Percentiles rank a stretch among this genome's conserved stretches.
Conservation (phyloP, 2,113 vertebrate genomes). For the Aldabrachelys gigantea region DNA sequence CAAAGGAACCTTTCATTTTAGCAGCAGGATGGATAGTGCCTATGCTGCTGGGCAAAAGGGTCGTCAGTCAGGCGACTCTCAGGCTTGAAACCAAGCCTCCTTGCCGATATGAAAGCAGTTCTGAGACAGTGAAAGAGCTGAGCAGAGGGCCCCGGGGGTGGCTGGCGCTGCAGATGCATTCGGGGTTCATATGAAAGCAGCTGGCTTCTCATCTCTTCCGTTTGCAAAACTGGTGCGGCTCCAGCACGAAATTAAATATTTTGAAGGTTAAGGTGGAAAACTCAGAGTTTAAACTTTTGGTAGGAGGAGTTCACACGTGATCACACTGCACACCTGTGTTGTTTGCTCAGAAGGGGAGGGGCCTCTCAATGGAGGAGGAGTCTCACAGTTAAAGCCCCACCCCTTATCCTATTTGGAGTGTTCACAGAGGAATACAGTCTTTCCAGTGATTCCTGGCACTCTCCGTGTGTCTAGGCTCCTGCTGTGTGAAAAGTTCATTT, state of each 20-base stretch:
- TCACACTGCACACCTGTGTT: accelerated
- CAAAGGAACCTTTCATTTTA: constrained; percentile 35
- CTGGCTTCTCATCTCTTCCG: neutral
- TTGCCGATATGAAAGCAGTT: accelerated
- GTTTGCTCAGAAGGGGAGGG: neutral
- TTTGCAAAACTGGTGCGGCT: constrained; percentile 48
- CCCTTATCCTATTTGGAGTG: neutral
- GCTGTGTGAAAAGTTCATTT: neutral
- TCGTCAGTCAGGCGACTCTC: neutral
- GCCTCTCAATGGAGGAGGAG: neutral
- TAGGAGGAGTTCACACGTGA: neutral
- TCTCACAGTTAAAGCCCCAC: neutral
- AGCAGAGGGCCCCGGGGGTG: accelerated
- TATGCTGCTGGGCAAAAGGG: neutral
- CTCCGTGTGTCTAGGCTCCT: neutral
- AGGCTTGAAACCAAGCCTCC: neutral
- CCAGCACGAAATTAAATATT: constrained; percentile 67
- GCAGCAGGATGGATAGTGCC: neutral
- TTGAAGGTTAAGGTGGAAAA: constrained; percentile 68
- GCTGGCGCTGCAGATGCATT: accelerated
- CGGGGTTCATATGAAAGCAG: constrained; percentile 13
- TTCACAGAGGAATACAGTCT: neutral
- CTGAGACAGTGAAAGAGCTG: accelerated
- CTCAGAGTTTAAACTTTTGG: constrained; percentile 31
- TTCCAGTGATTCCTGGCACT: neutral